phyloP scores from a whole-genome alignment of 2,888 invertebrate species.

The Andricus quercusramuli region DNA sequence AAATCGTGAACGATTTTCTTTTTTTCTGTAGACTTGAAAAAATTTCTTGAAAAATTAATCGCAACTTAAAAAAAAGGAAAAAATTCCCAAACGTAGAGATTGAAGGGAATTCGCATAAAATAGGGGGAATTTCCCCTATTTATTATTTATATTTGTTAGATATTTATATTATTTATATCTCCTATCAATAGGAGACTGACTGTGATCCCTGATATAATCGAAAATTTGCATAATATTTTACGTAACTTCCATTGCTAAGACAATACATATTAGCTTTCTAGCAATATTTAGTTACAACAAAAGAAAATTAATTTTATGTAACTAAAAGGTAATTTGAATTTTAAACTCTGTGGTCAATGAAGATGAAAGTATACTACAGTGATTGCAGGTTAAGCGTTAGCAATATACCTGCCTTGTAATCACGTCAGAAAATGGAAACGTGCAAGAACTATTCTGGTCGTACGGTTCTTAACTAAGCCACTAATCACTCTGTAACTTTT shows the following conservation, averaged over 20 bases:
- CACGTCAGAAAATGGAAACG: slow-evolving; percentile 30
- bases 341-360: slow-evolving; percentile 12
- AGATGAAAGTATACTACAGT: slow-evolving; percentile 1
- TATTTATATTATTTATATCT: too few species aligned
- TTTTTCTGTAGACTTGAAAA: too few species aligned
- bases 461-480: slow-evolving; percentile 10
- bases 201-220: too few species aligned
- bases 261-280: background rate
- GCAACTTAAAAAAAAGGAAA: too few species aligned
- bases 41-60: too few species aligned
- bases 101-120: too few species aligned
- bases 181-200: too few species aligned
- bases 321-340: slow-evolving; percentile 8
- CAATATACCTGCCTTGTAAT: slow-evolving; percentile 33
- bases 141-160: too few species aligned
- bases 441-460: slow-evolving; percentile 22
- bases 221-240: background rate
- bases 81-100: too few species aligned
- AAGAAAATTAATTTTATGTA: background rate
- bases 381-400: slow-evolving; percentile 19
- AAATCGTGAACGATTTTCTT: too few species aligned
- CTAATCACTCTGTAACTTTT: background rate
- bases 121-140: too few species aligned
- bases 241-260: background rate
- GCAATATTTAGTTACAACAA: background rate